These are phyloP conservation scores for Acrocyrtus sp. DNA, from an alignment of 2,888 invertebrate species.

Conservation along the genomic window DNA sequence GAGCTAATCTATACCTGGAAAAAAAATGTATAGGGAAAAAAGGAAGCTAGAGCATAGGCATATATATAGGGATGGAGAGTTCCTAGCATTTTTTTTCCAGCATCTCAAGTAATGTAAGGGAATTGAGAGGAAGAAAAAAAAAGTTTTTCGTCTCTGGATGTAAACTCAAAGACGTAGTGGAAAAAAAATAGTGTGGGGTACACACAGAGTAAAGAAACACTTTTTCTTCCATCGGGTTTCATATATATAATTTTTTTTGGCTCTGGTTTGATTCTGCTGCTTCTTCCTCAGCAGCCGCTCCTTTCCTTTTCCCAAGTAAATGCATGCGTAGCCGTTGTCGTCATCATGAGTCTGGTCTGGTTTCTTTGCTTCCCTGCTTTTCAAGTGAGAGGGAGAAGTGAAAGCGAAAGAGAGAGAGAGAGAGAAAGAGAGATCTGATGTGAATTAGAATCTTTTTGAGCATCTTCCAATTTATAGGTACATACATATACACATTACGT, in stretches of 20 bases:
- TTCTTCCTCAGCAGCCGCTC: constrained; percentile 37
- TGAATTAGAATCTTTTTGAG: constrained; percentile 49
- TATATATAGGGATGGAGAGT: constrained; percentile 10
- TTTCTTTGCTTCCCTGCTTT: constrained; percentile 11
- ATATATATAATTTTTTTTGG: constrained; percentile 16
- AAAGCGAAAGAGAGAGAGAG: no score
- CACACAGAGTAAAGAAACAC: constrained; percentile 6
- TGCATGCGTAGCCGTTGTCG: not conserved
- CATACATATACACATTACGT: constrained; percentile 17
- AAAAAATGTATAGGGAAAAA: constrained; percentile 22
- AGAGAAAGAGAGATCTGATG: constrained; percentile 35
- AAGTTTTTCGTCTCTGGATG: no score
- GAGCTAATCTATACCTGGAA: constrained; percentile 39
- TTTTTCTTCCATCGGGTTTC: constrained; percentile 16
- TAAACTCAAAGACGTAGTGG: not conserved
- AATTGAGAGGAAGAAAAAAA: no score
- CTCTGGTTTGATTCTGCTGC: constrained; percentile 36
- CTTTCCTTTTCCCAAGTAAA: constrained; percentile 13
- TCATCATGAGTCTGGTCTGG: constrained; percentile 40
- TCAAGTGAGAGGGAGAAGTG: constrained; percentile 5
- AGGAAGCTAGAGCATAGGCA: constrained; percentile 7
- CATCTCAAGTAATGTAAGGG: not conserved
- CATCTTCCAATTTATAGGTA: constrained; percentile 40
- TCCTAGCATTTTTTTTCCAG: not conserved
- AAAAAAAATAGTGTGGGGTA: not conserved